These are phyloP conservation scores for Parnassius glacialis DNA, from an alignment of 2,888 invertebrate genomes.

Conservation along the genomic window DNA sequence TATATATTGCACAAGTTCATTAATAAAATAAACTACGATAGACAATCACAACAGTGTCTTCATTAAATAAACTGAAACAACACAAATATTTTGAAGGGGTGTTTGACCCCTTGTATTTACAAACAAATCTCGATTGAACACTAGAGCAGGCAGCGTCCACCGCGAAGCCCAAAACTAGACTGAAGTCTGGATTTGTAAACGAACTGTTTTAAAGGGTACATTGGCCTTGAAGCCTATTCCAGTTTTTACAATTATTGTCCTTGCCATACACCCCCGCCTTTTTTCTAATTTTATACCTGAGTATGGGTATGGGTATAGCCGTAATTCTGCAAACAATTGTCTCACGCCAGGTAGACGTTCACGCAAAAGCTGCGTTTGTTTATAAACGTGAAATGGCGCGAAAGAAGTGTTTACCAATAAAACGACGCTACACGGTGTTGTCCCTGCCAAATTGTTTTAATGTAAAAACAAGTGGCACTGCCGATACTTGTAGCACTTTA, in stretches of 20 bases:
- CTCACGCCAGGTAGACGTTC: slow-evolving; percentile 56
- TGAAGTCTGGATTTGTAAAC: slow-evolving; percentile 71
- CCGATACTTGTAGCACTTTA: too few species aligned
- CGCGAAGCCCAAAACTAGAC: slow-evolving; percentile 68
- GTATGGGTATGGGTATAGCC: slow-evolving; percentile 25
- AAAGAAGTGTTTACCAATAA: slow-evolving; percentile 72
- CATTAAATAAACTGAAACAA: slow-evolving; percentile 14
- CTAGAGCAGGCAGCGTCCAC: slow-evolving; percentile 56
- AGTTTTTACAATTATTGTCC: slow-evolving; percentile 60
- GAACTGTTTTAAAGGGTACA: slow-evolving; percentile 70
- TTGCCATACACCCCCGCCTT: slow-evolving; percentile 43
- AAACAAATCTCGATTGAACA: slow-evolving; percentile 51
- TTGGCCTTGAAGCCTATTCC: slow-evolving; percentile 69
- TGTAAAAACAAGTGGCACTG: not conserved
- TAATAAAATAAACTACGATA: slow-evolving; percentile 17
- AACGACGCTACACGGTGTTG: slow-evolving; percentile 50
- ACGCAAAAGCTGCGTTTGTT: slow-evolving; percentile 63
- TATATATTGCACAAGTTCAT: slow-evolving; percentile 28
- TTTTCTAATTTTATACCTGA: slow-evolving; percentile 46
- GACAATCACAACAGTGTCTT: not conserved
- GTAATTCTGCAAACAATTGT: slow-evolving; percentile 47
- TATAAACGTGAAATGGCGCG: slow-evolving; percentile 70
- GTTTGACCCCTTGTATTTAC: slow-evolving; percentile 63
- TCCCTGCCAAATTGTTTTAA: slow-evolving; percentile 42
- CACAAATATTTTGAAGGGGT: slow-evolving; percentile 43